Base-by-base conservation (phyloP, 2,888 invertebrate species). In the Pherbina coryleti region DNA sequence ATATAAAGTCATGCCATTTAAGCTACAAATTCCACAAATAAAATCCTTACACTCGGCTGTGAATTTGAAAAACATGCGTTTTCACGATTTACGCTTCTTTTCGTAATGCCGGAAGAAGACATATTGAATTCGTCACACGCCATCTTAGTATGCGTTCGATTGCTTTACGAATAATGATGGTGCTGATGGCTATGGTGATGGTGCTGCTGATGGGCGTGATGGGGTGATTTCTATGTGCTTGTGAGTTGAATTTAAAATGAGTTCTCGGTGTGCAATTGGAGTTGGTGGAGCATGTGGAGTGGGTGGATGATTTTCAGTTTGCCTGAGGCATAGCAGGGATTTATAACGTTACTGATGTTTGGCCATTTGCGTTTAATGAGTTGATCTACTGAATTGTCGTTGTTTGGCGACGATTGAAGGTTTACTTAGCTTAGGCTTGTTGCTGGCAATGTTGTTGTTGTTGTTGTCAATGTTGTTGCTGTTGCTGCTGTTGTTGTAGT, bases 311-410 rank as follows among this genome's bases (percentile, higher is more conserved):
- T 17, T 25, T 44, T 9, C n/a, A 28, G 28, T 49, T 14, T 55
- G 34, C 73, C 74, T 17, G 5, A 22, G 31, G 73, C 64, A 62
- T 78, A 25, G 66, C 22, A 69, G 55, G 37, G 22, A 71, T 51
- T 28, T 37, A n/a, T 44, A 44, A 34, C 51, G 34, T 60, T 55
- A 66, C 64, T 75, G 64, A 66, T 81, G 78, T 78, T 79, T 79
- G 80, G 78, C 80, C 83, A 82, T 82, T 82, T 82, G 80, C 81
- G 79, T 81, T 81, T 87, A 88, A 87, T 88, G 88, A 88, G 64
- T 55, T 31, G 64, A 64, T 64, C 64, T 64, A 22, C 57, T 22
- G 25, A 11, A 9, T 22, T 14, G 64, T 64, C 31, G 64, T n/a
- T 31, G 64, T 25, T 34, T 64, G 64, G 31, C 28, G 34, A 31